These are phyloP conservation scores for Drosophila mettleri DNA, from an alignment of 2,888 invertebrate species.

Conservation along the genomic window DNA sequence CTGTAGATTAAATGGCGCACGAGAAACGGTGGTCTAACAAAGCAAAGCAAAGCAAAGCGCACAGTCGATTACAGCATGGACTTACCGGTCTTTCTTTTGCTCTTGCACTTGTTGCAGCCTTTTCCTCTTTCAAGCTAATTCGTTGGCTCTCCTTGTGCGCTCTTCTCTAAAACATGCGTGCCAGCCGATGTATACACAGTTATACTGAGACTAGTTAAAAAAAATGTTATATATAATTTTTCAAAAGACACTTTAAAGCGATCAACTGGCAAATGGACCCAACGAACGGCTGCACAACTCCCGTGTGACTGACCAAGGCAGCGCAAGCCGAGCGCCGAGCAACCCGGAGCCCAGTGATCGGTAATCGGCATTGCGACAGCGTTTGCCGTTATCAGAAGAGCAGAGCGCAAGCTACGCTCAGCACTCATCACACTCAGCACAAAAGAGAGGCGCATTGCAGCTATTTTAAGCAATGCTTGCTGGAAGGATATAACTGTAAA, in stretches of 20 bases:
- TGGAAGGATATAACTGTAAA: constrained; percentile 10
- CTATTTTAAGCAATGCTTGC: constrained; percentile 5
- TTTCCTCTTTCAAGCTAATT: not conserved
- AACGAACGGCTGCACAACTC: constrained; percentile 65
- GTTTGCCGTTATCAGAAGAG: constrained; percentile 53
- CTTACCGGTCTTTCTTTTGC: constrained; percentile 62
- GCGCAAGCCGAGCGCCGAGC: constrained; percentile 16
- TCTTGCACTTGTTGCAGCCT: constrained; percentile 11
- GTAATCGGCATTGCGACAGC: constrained; percentile 37
- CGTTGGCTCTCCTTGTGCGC: not conserved
- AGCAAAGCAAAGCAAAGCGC: constrained; percentile 38
- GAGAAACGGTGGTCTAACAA: no score
- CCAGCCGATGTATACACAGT: constrained; percentile 17
- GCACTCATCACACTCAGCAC: not conserved
- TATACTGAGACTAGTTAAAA: constrained; percentile 7
- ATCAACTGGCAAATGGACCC: constrained; percentile 28
- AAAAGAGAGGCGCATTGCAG: constrained; percentile 1
- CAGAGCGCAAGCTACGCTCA: constrained; percentile 13
- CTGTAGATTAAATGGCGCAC: constrained; percentile 62
- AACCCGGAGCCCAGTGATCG: constrained; percentile 29
- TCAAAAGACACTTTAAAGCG: constrained; percentile 6
- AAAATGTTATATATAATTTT: constrained; percentile 4
- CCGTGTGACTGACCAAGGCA: constrained; percentile 64
- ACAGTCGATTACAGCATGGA: constrained; percentile 52
- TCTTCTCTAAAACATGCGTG: constrained; percentile 14